Evolutionary conservation across 2,797 vertebrate genomes (phyloP).

Genomic region (Salarias fasciatus): DNA sequence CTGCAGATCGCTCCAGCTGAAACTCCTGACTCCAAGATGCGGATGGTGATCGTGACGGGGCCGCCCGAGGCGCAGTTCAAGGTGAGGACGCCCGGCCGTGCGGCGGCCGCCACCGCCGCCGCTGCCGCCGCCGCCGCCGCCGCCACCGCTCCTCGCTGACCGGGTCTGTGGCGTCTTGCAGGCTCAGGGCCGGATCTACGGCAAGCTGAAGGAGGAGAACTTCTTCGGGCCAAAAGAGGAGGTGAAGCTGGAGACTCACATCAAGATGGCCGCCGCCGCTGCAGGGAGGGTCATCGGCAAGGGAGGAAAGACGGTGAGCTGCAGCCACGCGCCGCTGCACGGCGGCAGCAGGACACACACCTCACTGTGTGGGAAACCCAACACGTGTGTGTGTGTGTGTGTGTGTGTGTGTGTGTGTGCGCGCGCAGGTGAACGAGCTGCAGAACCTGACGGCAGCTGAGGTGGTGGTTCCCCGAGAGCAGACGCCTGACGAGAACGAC

Average conservation of each 20-base stretch:
- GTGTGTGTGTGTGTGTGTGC: too few relatives aligned
- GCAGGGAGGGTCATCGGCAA: conserved; percentile 96
- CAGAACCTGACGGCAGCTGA: conserved; percentile 96
- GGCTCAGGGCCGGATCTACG: conserved; percentile 95
- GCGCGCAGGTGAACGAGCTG: conserved; percentile 90
- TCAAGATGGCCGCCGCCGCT: conserved; percentile 93
- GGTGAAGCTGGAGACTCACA: conserved; percentile 96
- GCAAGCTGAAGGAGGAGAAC: conserved; percentile 97
- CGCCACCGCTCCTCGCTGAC: too few relatives aligned
- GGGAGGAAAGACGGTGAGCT: conserved; percentile 94
- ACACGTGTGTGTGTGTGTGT: too few relatives aligned
- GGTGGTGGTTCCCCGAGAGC: conserved; percentile 94
- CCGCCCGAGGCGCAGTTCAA: conserved; percentile 97
- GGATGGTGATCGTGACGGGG: conserved; percentile 95
- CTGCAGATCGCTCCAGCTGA: conserved; percentile 95
- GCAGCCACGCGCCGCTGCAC: too few relatives aligned
- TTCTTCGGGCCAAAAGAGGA: conserved; percentile 97
- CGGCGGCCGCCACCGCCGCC: too few relatives aligned
- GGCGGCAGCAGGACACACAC: too few relatives aligned
- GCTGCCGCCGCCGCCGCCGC: too few relatives aligned
- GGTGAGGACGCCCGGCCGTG: conserved; percentile 69
- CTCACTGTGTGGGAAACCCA: too few relatives aligned
- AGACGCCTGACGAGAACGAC: conserved; percentile 94
- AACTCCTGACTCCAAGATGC: conserved; percentile 92
- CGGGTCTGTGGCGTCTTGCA: conserved; percentile 56